phyloP scores from a whole-genome alignment of 1,140 invertebrate genomes.

The Diachasma alloeum region DNA sequence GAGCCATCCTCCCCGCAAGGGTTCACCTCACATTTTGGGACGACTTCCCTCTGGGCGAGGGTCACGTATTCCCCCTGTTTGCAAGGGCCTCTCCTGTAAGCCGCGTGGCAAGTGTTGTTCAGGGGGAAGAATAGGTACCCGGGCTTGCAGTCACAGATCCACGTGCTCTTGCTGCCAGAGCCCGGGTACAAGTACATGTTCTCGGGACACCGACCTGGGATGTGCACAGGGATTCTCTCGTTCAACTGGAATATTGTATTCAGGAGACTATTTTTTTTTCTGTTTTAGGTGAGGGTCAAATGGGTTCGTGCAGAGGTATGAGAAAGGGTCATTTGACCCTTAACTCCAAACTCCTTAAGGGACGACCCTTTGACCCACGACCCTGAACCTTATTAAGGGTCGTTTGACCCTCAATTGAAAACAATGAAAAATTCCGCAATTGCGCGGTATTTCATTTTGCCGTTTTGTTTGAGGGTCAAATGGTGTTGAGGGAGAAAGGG shows the following conservation, averaged over 20 bases:
- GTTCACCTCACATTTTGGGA: constrained; percentile 70
- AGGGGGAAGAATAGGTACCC: constrained; percentile 70
- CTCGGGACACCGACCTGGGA: constrained; percentile 67
- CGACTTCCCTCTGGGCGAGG: constrained; percentile 61
- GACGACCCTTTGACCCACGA: too few relatives aligned
- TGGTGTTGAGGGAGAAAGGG: too few relatives aligned
- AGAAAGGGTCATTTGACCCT: too few relatives aligned
- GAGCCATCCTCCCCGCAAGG: constrained; percentile 64
- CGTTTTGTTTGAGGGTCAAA: too few relatives aligned
- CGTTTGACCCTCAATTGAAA: too few relatives aligned
- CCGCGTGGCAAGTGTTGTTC: constrained; percentile 69
- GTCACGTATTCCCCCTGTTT: constrained; percentile 65
- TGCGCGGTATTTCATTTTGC: too few relatives aligned
- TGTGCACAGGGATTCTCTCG: constrained; percentile 60
- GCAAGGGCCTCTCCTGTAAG: constrained; percentile 72
- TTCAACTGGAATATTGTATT: constrained; percentile 36
- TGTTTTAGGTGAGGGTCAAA: too few relatives aligned
- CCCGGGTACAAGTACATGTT: constrained; percentile 73
- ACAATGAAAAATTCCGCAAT: too few relatives aligned
- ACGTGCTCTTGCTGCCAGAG: constrained; percentile 65
- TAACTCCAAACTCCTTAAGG: too few relatives aligned
- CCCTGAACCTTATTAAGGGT: too few relatives aligned
- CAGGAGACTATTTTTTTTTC: constrained; percentile 16
- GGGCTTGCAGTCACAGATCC: constrained; percentile 75
- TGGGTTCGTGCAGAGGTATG: too few relatives aligned